Percentiles rank a stretch among this genome's conserved stretches.
phyloP scores from a whole-genome alignment of 2,113 vertebrate genomes.

The Antechinus flavipes region DNA sequence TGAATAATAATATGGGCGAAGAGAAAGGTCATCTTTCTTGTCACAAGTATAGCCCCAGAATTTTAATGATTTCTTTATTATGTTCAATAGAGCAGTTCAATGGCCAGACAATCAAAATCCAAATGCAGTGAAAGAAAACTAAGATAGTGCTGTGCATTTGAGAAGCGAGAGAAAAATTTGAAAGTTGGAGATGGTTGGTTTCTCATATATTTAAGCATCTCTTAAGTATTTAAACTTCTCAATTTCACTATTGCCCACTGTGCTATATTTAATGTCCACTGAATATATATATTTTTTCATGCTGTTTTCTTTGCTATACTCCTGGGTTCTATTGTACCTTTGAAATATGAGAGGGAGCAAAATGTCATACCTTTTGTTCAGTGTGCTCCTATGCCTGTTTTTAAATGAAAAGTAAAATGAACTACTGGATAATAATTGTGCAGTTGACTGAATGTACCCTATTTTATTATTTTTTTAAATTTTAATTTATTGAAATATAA shows the following conservation, averaged over 20 bases:
- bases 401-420: background rate
- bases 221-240: background rate
- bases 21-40: slow-evolving; percentile 74
- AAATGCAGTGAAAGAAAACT: slow-evolving; percentile 34
- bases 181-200: background rate
- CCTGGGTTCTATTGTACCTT: background rate
- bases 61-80: slow-evolving; percentile 64
- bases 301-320: background rate
- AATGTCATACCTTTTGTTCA: background rate
- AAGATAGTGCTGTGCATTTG: slow-evolving; percentile 36
- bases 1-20: slow-evolving; percentile 74
- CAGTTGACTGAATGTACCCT: background rate
- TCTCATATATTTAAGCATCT: background rate
- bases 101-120: slow-evolving; percentile 51
- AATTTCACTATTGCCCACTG: background rate
- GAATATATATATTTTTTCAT: background rate
- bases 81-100: slow-evolving; percentile 43
- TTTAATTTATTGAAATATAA: background rate
- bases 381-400: background rate
- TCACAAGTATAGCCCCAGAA: slow-evolving; percentile 46
- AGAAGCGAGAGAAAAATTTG: slow-evolving; percentile 25
- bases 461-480: background rate
- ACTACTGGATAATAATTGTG: background rate
- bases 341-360: background rate
- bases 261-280: background rate